phyloP scores from a whole-genome alignment of 1,140 invertebrate genomes.

The Sitobion miscanthi region DNA sequence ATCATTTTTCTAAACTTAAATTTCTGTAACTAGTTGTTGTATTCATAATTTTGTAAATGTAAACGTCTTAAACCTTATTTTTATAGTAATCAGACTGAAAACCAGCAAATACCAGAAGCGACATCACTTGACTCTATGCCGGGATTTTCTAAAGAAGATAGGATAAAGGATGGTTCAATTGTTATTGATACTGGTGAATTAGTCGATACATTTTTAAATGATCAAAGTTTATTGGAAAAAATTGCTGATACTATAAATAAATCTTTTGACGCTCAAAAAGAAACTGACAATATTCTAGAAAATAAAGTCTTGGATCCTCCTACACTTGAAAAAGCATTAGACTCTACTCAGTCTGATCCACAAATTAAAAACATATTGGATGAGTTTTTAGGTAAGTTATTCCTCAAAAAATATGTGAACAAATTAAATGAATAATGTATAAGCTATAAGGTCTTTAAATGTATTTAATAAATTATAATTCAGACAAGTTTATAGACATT shows the following conservation, averaged over 20 bases:
- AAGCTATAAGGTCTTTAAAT: too few species aligned
- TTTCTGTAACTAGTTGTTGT: neutral
- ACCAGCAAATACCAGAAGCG: constrained; percentile 29
- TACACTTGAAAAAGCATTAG: constrained; percentile 50
- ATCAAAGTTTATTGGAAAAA: constrained; percentile 48
- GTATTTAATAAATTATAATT: too few species aligned
- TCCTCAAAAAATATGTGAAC: neutral
- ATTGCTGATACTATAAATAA: constrained; percentile 49
- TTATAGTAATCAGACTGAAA: constrained; percentile 20
- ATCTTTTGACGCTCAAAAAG: constrained; percentile 28
- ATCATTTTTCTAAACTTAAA: neutral
- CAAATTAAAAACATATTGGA: constrained; percentile 45
- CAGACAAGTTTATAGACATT: too few species aligned
- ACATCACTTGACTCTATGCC: constrained; percentile 44
- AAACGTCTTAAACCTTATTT: neutral
- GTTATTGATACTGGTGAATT: constrained; percentile 55
- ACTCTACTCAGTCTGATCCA: constrained; percentile 51
- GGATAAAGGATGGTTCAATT: constrained; percentile 17
- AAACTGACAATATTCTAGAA: neutral
- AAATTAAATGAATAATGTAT: neutral
- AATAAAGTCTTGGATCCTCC: constrained; percentile 16
- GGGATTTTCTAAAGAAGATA: constrained; percentile 35
- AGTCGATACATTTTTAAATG: constrained; percentile 47
- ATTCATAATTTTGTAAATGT: neutral
- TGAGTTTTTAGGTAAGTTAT: constrained; percentile 51